These are phyloP conservation scores for Aphidius colemani DNA, from an alignment of 2,888 invertebrate genomes.

Conservation along the genomic window DNA sequence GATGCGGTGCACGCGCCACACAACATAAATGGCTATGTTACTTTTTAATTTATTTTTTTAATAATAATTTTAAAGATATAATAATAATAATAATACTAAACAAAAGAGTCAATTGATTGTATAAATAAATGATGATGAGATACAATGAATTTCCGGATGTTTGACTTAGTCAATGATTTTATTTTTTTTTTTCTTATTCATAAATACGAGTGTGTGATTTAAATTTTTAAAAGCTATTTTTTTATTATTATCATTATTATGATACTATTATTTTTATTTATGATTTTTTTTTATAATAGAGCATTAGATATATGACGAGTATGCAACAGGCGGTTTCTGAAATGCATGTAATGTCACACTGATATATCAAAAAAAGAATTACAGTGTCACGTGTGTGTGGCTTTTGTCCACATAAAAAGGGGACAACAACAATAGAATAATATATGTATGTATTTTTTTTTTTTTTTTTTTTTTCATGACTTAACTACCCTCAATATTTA, in stretches of 20 bases:
- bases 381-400: too few relatives aligned
- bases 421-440: not conserved
- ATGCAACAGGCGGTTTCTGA: conserved; percentile 21
- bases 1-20: not conserved
- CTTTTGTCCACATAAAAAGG: not conserved
- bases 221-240: not conserved
- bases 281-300: too few relatives aligned
- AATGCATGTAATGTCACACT: not conserved
- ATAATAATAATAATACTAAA: conserved; percentile 8
- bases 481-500: conserved; percentile 2
- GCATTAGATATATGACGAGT: too few relatives aligned
- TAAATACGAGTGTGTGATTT: conserved; percentile 1
- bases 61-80: conserved; percentile 3
- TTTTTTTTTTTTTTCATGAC: not conserved
- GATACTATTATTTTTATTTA: too few relatives aligned
- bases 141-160: conserved; percentile 24
- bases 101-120: conserved; percentile 9
- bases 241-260: too few relatives aligned
- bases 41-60: not conserved
- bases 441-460: not conserved
- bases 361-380: not conserved
- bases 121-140: conserved; percentile 15
- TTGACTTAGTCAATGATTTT: conserved; percentile 20
- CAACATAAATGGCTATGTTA: not conserved
- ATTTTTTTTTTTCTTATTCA: conserved; percentile 10